Evolutionary conservation across 2,888 invertebrate genomes (phyloP).

Genomic region (Mythimna loreyi): DNA sequence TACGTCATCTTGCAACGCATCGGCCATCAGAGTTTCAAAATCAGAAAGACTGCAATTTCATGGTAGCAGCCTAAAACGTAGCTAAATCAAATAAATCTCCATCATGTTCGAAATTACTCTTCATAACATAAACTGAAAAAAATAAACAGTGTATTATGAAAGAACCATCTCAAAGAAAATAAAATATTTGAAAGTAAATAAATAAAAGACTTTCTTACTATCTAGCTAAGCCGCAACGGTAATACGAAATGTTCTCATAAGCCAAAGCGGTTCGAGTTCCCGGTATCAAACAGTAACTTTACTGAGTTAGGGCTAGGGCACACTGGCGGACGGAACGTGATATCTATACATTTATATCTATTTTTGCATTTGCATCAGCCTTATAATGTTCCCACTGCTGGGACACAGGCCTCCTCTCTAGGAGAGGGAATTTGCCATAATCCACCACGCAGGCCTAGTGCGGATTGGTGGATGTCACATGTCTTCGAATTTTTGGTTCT

Average conservation of each 20-base stretch:
- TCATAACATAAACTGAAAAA: background rate
- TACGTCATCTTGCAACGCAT: no score
- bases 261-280: conserved; percentile 10
- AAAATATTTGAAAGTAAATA: background rate
- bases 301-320: conserved; percentile 6
- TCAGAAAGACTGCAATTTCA: no score
- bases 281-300: conserved; percentile 21
- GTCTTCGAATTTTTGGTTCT: no score
- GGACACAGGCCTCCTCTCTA: no score
- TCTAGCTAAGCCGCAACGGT: conserved; percentile 16
- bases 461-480: no score
- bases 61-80: background rate
- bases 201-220: background rate
- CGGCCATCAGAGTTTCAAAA: no score
- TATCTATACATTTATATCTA: no score
- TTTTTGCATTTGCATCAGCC: no score
- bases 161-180: background rate
- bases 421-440: no score
- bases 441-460: no score
- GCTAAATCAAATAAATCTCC: background rate
- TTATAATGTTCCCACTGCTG: no score
- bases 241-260: conserved; percentile 28
- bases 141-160: background rate
- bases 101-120: background rate
- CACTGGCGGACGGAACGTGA: background rate